Percentiles rank a stretch among this genome's conserved stretches.
These are phyloP conservation scores for Macaca fascicularis DNA, from an alignment of 2,113 vertebrate species.

Conservation along the genomic window T2T-MFA8v1.1 NC_088389.1:109871501-109872000, in stretches of 20 bases:
- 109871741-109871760: neutral
- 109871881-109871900: neutral
- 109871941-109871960: neutral
- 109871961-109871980: neutral
- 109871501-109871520: slow-evolving; percentile 5
- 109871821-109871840: neutral
- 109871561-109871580: neutral
- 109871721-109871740: neutral
- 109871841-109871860: neutral
- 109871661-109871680: neutral
- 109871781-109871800: neutral
- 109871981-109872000: neutral
- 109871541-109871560: slow-evolving; percentile 19
- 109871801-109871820: neutral
- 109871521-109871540: neutral
- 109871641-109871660: neutral
- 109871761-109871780: neutral
- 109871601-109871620: neutral
- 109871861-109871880: neutral
- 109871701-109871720: neutral
- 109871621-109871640: neutral
- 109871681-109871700: neutral
- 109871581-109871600: neutral
- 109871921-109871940: neutral
- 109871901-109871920: neutral